Conservation (phyloP, 2,888 invertebrate species). For the Dioctria rufipes region DNA sequence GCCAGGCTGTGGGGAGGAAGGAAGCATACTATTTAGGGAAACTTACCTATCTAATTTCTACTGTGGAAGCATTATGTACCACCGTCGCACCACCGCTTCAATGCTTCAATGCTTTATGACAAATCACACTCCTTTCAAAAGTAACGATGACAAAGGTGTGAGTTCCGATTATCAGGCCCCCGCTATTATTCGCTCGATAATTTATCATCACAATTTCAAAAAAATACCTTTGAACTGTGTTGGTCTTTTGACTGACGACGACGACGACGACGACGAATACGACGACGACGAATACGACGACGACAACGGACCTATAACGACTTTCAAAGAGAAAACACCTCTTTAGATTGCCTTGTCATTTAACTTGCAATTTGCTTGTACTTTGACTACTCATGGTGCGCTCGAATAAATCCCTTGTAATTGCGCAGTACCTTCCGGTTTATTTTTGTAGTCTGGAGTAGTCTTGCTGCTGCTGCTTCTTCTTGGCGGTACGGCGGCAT, state of each 20-base stretch:
- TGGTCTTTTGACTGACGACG: background rate
- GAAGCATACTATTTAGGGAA: slow-evolving; percentile 21
- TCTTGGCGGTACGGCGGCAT: background rate
- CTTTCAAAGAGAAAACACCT: background rate
- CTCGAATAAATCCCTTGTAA: slow-evolving; percentile 32
- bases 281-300: background rate
- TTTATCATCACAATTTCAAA: slow-evolving; percentile 10
- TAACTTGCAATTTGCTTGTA: slow-evolving; percentile 25
- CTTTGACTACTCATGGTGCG: slow-evolving; percentile 33
- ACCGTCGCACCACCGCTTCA: background rate
- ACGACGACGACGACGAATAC: background rate
- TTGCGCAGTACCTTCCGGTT: slow-evolving; percentile 37
- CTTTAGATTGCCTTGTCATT: slow-evolving; percentile 3
- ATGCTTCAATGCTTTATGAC: background rate
- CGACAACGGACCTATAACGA: background rate
- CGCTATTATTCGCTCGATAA: background rate
- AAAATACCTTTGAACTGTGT: background rate
- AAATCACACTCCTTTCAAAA: slow-evolving; percentile 24
- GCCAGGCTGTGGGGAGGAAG: background rate
- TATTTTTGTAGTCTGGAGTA: background rate
- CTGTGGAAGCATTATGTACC: too few species aligned
- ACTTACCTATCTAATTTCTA: background rate
- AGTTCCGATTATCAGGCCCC: background rate
- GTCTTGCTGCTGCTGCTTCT: background rate
- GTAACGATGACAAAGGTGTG: slow-evolving; percentile 13